These are phyloP conservation scores for Cryptophagus acutangulus DNA, from an alignment of 2,888 invertebrate genomes.

Conservation along the genomic window DNA sequence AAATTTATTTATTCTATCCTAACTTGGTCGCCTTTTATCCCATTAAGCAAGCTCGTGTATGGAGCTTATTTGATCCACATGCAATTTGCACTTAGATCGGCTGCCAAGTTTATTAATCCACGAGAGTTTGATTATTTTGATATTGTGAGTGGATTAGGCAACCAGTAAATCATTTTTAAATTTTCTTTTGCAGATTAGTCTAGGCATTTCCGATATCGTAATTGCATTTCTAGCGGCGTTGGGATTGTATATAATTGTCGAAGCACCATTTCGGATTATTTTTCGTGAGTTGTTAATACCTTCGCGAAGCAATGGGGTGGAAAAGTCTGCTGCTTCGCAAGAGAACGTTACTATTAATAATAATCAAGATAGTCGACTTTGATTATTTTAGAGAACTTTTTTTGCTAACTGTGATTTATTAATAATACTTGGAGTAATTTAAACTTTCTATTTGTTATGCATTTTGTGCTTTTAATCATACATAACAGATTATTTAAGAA, in stretches of 20 bases:
- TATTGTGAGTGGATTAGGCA: slow-evolving; percentile 40
- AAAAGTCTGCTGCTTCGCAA: slow-evolving; percentile 14
- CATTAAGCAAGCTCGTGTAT: slow-evolving; percentile 57
- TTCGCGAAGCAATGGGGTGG: slow-evolving; percentile 18
- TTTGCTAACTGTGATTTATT: neutral
- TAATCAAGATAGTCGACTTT: slow-evolving; percentile 29
- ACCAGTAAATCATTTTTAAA: slow-evolving; percentile 3
- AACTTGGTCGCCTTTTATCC: slow-evolving; percentile 56
- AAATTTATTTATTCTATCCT: slow-evolving; percentile 45
- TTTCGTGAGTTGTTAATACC: slow-evolving; percentile 41
- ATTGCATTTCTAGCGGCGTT: slow-evolving; percentile 50
- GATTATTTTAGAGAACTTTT: too few species aligned
- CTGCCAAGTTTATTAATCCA: slow-evolving; percentile 51
- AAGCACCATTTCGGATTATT: slow-evolving; percentile 54
- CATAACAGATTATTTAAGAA: too few species aligned
- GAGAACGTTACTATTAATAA: slow-evolving; percentile 25
- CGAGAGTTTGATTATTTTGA: slow-evolving; percentile 44
- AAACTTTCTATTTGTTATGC: too few species aligned
- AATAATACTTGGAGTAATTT: too few species aligned
- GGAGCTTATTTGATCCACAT: slow-evolving; percentile 56
- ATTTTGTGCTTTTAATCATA: too few species aligned
- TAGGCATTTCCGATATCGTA: slow-evolving; percentile 50
- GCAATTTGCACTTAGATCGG: slow-evolving; percentile 51
- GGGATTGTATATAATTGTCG: slow-evolving; percentile 52
- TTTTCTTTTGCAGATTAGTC: slow-evolving; percentile 44